Evolutionary conservation across 2,797 vertebrate species (phyloP).

Genomic region (Gymnopithys bicolor): DNA sequence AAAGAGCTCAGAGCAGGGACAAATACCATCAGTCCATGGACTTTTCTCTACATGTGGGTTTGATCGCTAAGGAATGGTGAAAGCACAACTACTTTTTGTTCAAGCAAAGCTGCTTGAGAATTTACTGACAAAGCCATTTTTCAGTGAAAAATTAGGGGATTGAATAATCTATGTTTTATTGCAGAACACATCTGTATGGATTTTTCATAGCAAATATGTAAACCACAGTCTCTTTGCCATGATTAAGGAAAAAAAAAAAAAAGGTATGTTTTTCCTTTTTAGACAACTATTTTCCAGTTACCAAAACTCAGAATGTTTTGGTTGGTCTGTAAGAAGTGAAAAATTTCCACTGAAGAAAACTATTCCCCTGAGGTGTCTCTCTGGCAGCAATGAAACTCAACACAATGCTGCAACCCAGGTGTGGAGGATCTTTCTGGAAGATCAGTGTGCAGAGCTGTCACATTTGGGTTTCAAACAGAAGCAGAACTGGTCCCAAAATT

Average conservation of each 20-base stretch:
- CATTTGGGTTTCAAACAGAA: slow-evolving; percentile 5
- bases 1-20: neutral
- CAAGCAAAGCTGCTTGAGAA: neutral
- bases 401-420: neutral
- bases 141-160: neutral
- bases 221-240: neutral
- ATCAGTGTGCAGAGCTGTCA: neutral
- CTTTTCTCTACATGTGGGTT: neutral
- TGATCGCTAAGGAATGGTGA: neutral
- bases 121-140: slow-evolving; percentile 30
- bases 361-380: neutral
- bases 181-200: neutral
- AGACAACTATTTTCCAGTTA: neutral
- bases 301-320: slow-evolving; percentile 1
- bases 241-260: neutral
- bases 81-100: slow-evolving; percentile 16
- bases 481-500: neutral
- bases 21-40: neutral
- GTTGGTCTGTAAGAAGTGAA: neutral
- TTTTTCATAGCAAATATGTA: slow-evolving; percentile 14
- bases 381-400: neutral
- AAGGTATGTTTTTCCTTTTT: neutral
- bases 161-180: slow-evolving; percentile 8
- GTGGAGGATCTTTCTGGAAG: neutral
- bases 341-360: slow-evolving; percentile 10